These are phyloP conservation scores for Pterophyllum scalare DNA, from an alignment of 2,113 vertebrate species.

Conservation along the genomic window DNA sequence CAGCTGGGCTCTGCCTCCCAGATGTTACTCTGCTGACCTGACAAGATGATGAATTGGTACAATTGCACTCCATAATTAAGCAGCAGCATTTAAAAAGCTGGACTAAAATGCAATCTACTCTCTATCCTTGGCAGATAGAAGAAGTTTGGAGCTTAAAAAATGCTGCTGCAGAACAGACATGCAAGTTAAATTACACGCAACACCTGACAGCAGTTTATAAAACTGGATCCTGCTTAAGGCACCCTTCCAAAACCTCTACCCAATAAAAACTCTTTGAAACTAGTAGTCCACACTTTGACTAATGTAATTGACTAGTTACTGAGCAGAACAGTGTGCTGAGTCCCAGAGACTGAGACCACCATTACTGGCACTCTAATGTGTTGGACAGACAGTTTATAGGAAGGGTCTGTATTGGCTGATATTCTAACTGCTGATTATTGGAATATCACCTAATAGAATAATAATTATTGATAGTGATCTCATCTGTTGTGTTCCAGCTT, in stretches of 20 bases:
- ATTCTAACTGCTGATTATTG: not conserved
- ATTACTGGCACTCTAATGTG: not conserved
- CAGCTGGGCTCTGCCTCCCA: constrained; percentile 35
- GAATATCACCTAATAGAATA: not conserved
- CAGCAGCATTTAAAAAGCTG: constrained; percentile 10
- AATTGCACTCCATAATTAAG: constrained; percentile 40
- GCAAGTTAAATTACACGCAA: not conserved
- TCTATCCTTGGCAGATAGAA: constrained; percentile 1
- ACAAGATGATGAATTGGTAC: constrained; percentile 47
- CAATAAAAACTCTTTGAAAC: not conserved
- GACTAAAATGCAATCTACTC: not conserved
- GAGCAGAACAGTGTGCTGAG: not conserved
- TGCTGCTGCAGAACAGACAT: not conserved
- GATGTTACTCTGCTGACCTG: constrained; percentile 52
- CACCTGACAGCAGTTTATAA: constrained; percentile 7
- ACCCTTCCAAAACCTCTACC: not conserved
- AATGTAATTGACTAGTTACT: not conserved
- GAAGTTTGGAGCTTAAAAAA: not conserved
- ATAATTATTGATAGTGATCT: not conserved
- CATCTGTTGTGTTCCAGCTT: not conserved
- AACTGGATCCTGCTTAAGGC: not conserved
- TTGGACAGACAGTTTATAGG: not conserved
- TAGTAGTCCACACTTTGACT: not conserved
- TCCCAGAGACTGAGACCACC: not conserved
- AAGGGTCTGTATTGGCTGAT: not conserved